phyloP scores from a whole-genome alignment of 1,140 invertebrate genomes.

The Protaetia brevitarsis region DNA sequence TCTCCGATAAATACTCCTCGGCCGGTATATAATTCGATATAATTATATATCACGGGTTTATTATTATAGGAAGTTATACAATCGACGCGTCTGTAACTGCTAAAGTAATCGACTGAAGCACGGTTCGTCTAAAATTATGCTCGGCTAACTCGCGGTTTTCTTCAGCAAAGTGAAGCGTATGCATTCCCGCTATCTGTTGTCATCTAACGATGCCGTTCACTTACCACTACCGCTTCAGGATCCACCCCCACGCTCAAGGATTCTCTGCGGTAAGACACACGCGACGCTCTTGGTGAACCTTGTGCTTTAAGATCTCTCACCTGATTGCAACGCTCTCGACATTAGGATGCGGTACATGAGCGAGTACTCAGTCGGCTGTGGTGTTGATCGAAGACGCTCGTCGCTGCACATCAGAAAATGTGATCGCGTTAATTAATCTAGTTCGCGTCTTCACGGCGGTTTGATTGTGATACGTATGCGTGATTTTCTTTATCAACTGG shows the following conservation, averaged over 20 bases:
- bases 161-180: not conserved
- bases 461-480: not conserved
- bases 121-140: not conserved
- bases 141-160: not conserved
- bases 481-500: no score
- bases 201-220: not conserved
- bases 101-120: not conserved
- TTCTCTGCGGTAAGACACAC: not conserved
- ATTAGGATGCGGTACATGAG: not conserved
- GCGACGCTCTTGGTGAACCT: not conserved
- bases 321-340: not conserved
- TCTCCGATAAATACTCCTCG: not conserved
- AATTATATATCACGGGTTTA: no score
- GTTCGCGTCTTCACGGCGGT: not conserved
- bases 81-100: not conserved
- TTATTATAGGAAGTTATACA: no score
- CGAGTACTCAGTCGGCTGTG: not conserved
- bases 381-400: not conserved
- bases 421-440: conserved; percentile 12
- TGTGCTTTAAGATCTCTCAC: conserved; percentile 12
- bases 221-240: not conserved
- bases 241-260: conserved; percentile 4
- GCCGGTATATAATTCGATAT: no score
- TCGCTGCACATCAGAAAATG: not conserved
- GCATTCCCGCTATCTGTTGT: not conserved